Evolutionary conservation across 53 echinoderm and acorn worm genomes (phyloP), one percentile per base, ranked within the genome.

Genomic region (Temnopleurus reevesii): DNA sequence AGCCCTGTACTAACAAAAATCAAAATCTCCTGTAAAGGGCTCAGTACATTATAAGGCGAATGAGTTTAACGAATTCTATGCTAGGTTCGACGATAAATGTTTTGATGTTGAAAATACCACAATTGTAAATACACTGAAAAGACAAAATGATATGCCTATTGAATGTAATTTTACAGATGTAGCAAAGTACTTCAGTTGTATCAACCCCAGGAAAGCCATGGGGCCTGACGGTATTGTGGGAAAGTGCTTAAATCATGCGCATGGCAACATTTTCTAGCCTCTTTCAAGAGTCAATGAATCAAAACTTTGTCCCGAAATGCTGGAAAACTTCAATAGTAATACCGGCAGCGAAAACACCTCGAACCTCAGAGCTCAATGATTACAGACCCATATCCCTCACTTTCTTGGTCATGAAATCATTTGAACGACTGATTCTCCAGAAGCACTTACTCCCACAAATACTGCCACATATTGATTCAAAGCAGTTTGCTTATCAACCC

Each of bases 401-500:
- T 33, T 61, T 17, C 12, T 15, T 61, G 31, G 61, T 30, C 1
- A 61, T 61, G 61, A 61, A 61, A 31, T 61, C 29, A 15, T 61
- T 61, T 61, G 61, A 61, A 61, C 33, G 31, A 12, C 61, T 61
- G n/a, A n/a, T n/a, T n/a, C n/a, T n/a, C 33, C 61, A 61, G 61
- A 61, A 61, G 61, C 4, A 61, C 61, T 13, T 61, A 13, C 33
- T 61, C 61, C 61, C 61, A 33, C 61, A 61, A 33, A 31, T 76
- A 38, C 44, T 76, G 25, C 76, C 76, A 24, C n/a, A 76, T 23
- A 76, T 79, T 27, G 59, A 89, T 53, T 53, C 77, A 26, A 4
- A 13, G 13, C 79, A 89, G 35, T 89, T 89, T 80, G 89, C 89
- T 3, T 77, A 79, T 21, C 58, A 45, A 45, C 89, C 80, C 28